Conservation (phyloP, 2,113 vertebrate genomes). For the Pterophyllum scalare region DNA sequence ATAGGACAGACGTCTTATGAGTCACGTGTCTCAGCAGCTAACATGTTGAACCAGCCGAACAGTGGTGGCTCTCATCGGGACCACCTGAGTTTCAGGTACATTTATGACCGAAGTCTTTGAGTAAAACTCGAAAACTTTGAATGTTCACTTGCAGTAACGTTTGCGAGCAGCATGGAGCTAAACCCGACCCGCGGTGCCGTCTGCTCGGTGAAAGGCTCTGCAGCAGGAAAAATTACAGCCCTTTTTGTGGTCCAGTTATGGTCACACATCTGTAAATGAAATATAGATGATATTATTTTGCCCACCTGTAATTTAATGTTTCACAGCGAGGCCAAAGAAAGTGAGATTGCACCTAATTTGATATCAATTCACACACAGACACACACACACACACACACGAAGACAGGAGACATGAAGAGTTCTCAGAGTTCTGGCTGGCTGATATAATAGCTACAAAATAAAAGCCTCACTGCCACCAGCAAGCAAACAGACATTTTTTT, state of each 20-base stretch:
- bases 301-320: not conserved
- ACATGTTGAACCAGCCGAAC: not conserved
- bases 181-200: not conserved
- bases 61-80: not conserved
- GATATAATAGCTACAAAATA: not conserved
- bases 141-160: not conserved
- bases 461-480: not conserved
- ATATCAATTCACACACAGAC: not conserved
- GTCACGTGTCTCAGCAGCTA: not conserved
- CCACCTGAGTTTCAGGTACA: not conserved
- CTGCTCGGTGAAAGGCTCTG: not conserved
- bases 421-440: not conserved
- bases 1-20: not conserved
- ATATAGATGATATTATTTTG: not conserved
- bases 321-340: slow-evolving; percentile 1
- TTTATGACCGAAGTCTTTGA: not conserved
- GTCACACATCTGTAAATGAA: not conserved
- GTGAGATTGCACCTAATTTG: not conserved
- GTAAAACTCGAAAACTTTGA: not conserved
- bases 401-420: not conserved
- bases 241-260: not conserved
- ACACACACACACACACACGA: too few species aligned
- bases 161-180: not conserved
- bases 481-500: not conserved
- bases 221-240: not conserved